Evolutionary conservation across 2,888 invertebrate species (phyloP).

Genomic region (Oligia fasciuncula): DNA sequence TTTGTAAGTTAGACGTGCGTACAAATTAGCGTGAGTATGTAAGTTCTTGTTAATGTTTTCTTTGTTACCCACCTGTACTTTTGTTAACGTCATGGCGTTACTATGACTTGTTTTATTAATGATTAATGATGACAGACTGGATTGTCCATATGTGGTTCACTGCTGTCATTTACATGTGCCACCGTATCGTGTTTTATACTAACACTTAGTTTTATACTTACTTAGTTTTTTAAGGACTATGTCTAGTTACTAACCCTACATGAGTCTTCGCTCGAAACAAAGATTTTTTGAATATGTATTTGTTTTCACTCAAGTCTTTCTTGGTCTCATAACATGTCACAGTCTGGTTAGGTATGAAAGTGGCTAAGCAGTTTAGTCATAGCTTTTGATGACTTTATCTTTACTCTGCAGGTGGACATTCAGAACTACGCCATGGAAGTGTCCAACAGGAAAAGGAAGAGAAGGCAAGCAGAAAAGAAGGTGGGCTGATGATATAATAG

Average conservation of each 20-base stretch:
- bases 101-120: neutral
- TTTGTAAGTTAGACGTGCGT: neutral
- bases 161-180: neutral
- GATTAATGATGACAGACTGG: too few relatives aligned
- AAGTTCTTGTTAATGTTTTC: neutral
- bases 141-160: neutral
- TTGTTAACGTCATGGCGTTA: neutral
- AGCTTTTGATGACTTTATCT: neutral
- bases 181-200: neutral
- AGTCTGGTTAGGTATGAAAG: neutral
- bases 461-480: neutral
- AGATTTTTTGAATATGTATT: neutral
- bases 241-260: neutral
- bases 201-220: too few relatives aligned
- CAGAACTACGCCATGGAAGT: neutral
- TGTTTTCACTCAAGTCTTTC: neutral
- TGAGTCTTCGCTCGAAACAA: neutral
- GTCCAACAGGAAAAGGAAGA: neutral
- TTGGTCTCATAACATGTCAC: neutral
- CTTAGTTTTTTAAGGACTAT: neutral
- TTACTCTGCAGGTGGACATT: neutral
- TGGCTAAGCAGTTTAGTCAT: neutral
- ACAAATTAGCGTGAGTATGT: neutral
- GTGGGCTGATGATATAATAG: neutral
- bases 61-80: neutral